phyloP scores from a whole-genome alignment of 2,888 invertebrate species.

The Platycnemis pennipes region DNA sequence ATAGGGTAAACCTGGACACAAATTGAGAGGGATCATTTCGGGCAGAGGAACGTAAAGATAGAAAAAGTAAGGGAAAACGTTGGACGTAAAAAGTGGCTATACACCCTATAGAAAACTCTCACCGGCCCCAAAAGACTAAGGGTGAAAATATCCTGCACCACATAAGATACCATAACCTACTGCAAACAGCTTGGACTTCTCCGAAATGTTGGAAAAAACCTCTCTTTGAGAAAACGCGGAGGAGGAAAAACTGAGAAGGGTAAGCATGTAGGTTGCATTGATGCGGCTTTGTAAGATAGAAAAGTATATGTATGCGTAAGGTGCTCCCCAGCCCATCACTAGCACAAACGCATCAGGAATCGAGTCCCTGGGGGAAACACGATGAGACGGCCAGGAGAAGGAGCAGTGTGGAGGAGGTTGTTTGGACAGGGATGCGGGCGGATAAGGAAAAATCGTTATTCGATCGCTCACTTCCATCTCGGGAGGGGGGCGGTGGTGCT shows the following conservation, averaged over 20 bases:
- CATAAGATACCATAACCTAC: not conserved
- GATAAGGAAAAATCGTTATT: not conserved
- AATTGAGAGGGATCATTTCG: not conserved
- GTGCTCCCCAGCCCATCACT: not conserved
- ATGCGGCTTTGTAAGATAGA: not conserved
- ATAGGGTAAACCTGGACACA: not conserved
- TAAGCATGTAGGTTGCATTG: not conserved
- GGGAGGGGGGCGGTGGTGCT: not conserved
- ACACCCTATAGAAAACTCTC: not conserved
- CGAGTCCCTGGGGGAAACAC: not conserved
- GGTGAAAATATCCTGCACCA: not conserved
- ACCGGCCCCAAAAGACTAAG: not conserved
- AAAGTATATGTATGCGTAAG: not conserved
- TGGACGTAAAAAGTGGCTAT: conserved; percentile 61
- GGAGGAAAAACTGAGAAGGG: not conserved
- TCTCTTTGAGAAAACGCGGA: not conserved
- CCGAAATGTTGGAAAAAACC: not conserved
- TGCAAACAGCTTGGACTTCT: conserved; percentile 69
- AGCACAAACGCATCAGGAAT: not conserved
- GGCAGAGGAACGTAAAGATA: conserved; percentile 65
- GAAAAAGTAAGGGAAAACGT: conserved; percentile 46
- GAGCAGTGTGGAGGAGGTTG: not conserved
- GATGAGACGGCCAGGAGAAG: conserved; percentile 16
- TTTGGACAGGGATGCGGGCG: not conserved
- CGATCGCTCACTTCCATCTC: not conserved